phyloP scores from a whole-genome alignment of 2,113 vertebrate genomes.

The Corythoichthys intestinalis region DNA sequence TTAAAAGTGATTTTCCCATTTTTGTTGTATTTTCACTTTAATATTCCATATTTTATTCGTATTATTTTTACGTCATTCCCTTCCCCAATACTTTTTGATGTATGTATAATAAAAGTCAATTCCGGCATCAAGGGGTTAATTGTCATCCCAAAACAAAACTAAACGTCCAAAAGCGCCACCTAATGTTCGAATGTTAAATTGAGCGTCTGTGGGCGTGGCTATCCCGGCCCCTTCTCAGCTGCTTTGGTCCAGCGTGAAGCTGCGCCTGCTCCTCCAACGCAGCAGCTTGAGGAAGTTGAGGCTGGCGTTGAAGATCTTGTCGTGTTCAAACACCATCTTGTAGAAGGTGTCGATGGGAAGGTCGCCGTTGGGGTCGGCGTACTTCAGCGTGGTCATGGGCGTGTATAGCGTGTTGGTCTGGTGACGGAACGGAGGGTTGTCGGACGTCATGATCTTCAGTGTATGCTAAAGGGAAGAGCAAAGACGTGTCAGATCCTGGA shows the following conservation, averaged over 20 bases:
- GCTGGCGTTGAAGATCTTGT: constrained; percentile 83
- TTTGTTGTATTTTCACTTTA: no score
- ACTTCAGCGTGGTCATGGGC: constrained; percentile 84
- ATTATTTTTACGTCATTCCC: no score
- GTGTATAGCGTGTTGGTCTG: constrained; percentile 83
- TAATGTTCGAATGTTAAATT: no score
- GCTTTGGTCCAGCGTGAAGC: constrained; percentile 70
- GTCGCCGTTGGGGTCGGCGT: constrained; percentile 80
- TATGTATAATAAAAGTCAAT: no score
- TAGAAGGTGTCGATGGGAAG: constrained; percentile 85
- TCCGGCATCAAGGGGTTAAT: no score
- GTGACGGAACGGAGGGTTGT: constrained; percentile 82
- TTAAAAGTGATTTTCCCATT: no score
- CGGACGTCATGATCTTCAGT: constrained; percentile 77
- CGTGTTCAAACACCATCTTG: constrained; percentile 84
- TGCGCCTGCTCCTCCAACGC: constrained; percentile 81
- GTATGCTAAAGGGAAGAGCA: constrained; percentile 73
- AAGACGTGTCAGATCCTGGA: neutral
- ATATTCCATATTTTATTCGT: no score
- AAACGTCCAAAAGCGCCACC: no score
- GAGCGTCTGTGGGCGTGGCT: neutral
- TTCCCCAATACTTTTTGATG: no score
- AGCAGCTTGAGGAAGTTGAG: constrained; percentile 83
- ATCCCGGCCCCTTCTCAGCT: constrained; percentile 11
- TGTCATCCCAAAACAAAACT: no score